Evolutionary conservation across 2,888 invertebrate genomes (phyloP).

Genomic region (Subacronicta megacephala): DNA sequence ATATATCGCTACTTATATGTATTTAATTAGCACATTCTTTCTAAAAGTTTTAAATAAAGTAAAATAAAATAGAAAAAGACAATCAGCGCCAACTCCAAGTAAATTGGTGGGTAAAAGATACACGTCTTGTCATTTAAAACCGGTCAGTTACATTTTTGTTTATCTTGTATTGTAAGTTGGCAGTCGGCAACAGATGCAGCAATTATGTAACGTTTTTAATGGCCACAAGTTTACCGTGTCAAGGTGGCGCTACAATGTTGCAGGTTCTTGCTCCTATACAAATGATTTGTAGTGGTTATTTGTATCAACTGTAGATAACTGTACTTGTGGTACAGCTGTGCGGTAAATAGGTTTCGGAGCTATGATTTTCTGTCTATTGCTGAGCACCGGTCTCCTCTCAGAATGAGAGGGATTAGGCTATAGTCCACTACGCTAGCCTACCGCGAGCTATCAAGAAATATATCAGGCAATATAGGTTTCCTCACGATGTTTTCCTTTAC

Average conservation of each 20-base stretch:
- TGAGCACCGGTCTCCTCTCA: too few species aligned
- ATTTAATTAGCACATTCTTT: too few species aligned
- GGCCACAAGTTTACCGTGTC: constrained; percentile 64
- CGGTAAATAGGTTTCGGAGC: neutral
- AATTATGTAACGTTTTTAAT: constrained; percentile 49
- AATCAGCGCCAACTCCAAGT: too few species aligned
- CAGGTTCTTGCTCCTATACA: constrained; percentile 49
- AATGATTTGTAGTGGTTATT: constrained; percentile 23
- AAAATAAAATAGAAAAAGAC: too few species aligned
- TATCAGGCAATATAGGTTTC: too few species aligned
- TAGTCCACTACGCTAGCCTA: too few species aligned
- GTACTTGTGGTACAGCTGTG: neutral
- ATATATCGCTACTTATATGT: too few species aligned
- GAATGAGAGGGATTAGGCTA: too few species aligned
- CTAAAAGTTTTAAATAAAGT: too few species aligned
- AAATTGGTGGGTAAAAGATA: neutral
- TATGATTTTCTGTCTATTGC: too few species aligned
- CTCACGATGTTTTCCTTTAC: too few species aligned
- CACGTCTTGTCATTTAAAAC: neutral
- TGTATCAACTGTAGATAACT: constrained; percentile 8
- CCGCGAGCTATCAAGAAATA: too few species aligned
- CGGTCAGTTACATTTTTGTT: neutral
- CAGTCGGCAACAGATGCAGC: constrained; percentile 25
- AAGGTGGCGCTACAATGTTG: constrained; percentile 65
- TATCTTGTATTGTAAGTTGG: constrained; percentile 5